phyloP scores from a whole-genome alignment of 2,113 vertebrate species.

The Myotis davidii region DNA sequence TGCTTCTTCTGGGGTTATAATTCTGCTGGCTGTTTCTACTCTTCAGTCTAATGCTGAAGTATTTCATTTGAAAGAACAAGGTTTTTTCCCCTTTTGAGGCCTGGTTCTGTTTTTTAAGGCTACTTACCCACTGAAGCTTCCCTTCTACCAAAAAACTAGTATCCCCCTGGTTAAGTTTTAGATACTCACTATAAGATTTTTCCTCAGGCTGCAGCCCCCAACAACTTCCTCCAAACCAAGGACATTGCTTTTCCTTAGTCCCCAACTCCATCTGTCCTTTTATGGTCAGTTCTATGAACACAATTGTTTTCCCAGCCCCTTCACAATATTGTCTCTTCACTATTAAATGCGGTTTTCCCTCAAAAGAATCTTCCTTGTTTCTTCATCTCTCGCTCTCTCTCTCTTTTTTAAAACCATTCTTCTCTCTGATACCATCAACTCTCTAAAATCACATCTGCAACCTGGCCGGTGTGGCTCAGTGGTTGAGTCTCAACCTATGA shows the following conservation, averaged over 20 bases:
- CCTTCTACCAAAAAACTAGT: background rate
- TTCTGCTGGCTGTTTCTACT: background rate
- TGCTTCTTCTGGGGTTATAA: background rate
- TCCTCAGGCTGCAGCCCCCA: background rate
- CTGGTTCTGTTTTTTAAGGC: background rate
- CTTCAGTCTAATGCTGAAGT: background rate
- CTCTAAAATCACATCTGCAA: background rate
- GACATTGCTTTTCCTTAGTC: background rate
- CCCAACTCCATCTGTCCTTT: background rate
- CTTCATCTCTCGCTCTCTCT: too few species aligned
- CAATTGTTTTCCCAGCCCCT: background rate
- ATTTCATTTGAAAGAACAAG: conserved; percentile 6
- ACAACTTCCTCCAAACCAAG: background rate
- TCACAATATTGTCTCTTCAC: background rate
- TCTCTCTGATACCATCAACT: background rate
- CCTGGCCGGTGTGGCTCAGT: too few species aligned
- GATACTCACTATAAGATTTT: background rate
- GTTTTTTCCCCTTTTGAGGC: background rate
- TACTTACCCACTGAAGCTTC: background rate
- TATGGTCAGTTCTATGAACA: background rate
- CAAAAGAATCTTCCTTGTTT: background rate
- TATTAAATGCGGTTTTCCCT: background rate
- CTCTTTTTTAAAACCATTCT: background rate
- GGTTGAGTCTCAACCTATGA: too few species aligned
- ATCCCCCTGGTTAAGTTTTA: background rate